Evolutionary conservation across 2,113 vertebrate genomes (phyloP).

Genomic region (Petaurus breviceps): DNA sequence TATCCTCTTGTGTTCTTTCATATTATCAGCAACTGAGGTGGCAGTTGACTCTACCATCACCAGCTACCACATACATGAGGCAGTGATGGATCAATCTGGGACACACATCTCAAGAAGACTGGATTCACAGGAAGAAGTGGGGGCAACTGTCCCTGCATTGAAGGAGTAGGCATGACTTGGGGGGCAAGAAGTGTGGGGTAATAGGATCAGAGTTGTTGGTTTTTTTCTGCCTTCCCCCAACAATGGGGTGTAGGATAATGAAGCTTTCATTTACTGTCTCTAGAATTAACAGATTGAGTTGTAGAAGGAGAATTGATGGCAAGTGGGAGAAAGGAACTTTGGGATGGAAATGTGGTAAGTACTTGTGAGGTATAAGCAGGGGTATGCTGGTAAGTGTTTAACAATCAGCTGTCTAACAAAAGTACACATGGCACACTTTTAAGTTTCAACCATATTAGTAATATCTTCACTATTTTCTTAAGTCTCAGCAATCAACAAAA

Average conservation of each 20-base stretch:
- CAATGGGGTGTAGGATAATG: neutral
- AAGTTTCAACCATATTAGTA: too few relatives aligned
- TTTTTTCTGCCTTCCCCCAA: neutral
- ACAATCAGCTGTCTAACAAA: too few relatives aligned
- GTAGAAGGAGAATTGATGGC: neutral
- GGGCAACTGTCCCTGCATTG: neutral
- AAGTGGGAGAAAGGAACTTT: rapidly evolving
- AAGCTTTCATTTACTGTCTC: neutral
- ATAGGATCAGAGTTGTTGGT: neutral
- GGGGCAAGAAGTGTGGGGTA: neutral
- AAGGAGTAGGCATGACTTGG: neutral
- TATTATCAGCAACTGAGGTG: neutral
- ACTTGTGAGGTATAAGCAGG: neutral
- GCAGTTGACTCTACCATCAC: conserved; percentile 5
- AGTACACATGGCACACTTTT: too few relatives aligned
- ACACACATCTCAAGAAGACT: neutral
- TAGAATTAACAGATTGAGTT: neutral
- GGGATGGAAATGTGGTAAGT: neutral
- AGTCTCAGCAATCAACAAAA: too few relatives aligned
- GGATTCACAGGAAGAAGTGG: neutral
- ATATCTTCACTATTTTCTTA: too few relatives aligned
- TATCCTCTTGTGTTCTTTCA: neutral
- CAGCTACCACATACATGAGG: neutral
- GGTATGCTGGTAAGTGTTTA: neutral
- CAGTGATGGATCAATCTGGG: neutral